phyloP scores from a whole-genome alignment of 2,113 vertebrate species.

The Chaetodon trifascialis region DNA sequence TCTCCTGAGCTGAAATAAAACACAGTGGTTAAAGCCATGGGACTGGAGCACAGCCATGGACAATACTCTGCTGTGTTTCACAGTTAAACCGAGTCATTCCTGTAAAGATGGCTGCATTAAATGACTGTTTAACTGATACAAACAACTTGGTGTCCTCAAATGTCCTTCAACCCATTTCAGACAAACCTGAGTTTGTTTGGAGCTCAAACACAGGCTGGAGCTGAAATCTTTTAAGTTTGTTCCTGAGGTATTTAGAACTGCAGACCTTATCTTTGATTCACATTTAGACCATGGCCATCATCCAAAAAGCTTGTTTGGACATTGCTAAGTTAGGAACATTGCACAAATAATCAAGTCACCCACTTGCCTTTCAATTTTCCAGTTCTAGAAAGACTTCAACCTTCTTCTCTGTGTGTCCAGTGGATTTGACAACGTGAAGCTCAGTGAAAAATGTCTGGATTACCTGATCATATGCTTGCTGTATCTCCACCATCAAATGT shows the following conservation, averaged over 20 bases:
- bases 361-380: not conserved
- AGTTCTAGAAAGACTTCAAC: not conserved
- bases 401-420: not conserved
- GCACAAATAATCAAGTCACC: not conserved
- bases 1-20: slow-evolving; percentile 46
- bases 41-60: slow-evolving; percentile 48
- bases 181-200: not conserved
- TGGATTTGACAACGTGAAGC: not conserved
- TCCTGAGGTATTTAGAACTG: too few species aligned
- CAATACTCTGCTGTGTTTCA: slow-evolving; percentile 49
- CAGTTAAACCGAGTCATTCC: slow-evolving; percentile 21
- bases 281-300: not conserved
- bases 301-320: not conserved
- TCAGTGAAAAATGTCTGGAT: not conserved
- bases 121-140: slow-evolving; percentile 9
- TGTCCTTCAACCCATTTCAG: not conserved
- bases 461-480: not conserved
- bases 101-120: slow-evolving; percentile 7
- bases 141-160: not conserved
- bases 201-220: not conserved
- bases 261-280: not conserved
- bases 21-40: slow-evolving; percentile 43
- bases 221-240: not conserved
- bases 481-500: not conserved
- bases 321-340: not conserved